Evolutionary conservation across 2,797 vertebrate genomes (phyloP), one percentile per base, ranked within the genome.

Genomic region (Ambastaia sidthimunki): DNA sequence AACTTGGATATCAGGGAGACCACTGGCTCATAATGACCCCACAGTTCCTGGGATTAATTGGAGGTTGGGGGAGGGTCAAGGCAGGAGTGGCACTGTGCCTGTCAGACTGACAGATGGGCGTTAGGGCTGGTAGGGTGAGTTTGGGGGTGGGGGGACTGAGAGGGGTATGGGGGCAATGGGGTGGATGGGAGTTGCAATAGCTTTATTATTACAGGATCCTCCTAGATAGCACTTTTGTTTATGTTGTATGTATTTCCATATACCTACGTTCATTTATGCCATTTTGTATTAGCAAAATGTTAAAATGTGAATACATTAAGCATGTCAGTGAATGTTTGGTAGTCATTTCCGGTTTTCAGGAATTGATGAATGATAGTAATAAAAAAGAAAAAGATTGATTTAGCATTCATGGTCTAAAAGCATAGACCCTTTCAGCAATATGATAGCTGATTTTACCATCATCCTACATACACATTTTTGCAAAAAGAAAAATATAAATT

Each of bases 81-180:
- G 44, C 25, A 28, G 76, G 66, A 71, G 76, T 76, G 73, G 78
- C 55, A 75, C 87, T 86, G 89, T 82, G 90, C 85, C 89, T 86
- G 85, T 89, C 86, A 87, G 86, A 88, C 90, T 86, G 93, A 94
- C 93, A 94, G 93, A 94, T 95, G 92, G 93, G 87, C 85, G 85
- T 87, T 87, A 76, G 91, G 91, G 48, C 57, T 25, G 86, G 88
- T 89, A 87, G 87, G 90, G 83, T 55, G 57, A 54, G n/a, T 21
- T 37, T 74, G 12, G 88, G 86, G 2, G 2, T 3, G 34, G 34
- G 87, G 68, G 52, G 54, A 28, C 11, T 57, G 7, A 28, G 74
- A 60, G 65, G 67, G 72, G 65, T 71, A 62, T 3, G 9, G 41
- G 31, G 34, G 34, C 34, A 37, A 2, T 6, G 5, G 34, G 34